These are phyloP conservation scores for Lasioglossum malachurum DNA, from an alignment of 2,888 invertebrate genomes.

Conservation along the genomic window DNA sequence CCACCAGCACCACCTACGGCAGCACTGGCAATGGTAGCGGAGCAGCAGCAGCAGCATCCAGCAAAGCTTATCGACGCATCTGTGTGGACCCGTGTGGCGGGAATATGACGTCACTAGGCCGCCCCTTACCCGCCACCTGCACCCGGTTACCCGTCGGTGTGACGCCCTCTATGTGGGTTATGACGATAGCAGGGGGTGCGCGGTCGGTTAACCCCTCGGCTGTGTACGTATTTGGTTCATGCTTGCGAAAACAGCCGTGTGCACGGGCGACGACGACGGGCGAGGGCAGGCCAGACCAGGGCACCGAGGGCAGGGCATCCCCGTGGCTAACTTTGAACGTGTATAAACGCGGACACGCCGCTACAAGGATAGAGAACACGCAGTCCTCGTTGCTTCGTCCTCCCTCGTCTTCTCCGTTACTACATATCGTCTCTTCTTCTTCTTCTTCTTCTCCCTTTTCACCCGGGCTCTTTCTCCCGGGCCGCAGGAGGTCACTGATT, in stretches of 20 bases:
- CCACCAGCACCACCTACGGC: constrained; percentile 19
- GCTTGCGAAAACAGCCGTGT: constrained; percentile 63
- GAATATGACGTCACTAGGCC: constrained; percentile 75
- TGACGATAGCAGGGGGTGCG: constrained; percentile 78
- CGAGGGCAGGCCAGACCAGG: constrained; percentile 5
- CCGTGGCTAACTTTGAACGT: constrained; percentile 50
- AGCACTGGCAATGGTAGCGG: constrained; percentile 30
- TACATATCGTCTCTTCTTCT: neutral
- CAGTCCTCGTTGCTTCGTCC: neutral
- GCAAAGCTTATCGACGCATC: constrained; percentile 71
- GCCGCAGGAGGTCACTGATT: constrained; percentile 43
- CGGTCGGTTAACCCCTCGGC: constrained; percentile 76
- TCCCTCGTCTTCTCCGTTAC: neutral
- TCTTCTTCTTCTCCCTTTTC: neutral
- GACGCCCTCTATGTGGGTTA: constrained; percentile 83
- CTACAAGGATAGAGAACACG: neutral
- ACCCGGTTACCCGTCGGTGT: constrained; percentile 71
- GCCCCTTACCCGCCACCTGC: constrained; percentile 23
- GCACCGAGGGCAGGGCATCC: constrained; percentile 25
- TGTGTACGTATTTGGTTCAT: constrained; percentile 71
- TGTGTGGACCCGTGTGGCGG: constrained; percentile 61
- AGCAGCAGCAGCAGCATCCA: constrained; percentile 53
- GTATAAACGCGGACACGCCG: constrained; percentile 22
- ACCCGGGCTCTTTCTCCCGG: neutral
- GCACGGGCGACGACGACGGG: neutral